Evolutionary conservation across 2,888 invertebrate species (phyloP), one percentile per base, ranked within the genome.

Genomic region (Cryptocephalus primarius): DNA sequence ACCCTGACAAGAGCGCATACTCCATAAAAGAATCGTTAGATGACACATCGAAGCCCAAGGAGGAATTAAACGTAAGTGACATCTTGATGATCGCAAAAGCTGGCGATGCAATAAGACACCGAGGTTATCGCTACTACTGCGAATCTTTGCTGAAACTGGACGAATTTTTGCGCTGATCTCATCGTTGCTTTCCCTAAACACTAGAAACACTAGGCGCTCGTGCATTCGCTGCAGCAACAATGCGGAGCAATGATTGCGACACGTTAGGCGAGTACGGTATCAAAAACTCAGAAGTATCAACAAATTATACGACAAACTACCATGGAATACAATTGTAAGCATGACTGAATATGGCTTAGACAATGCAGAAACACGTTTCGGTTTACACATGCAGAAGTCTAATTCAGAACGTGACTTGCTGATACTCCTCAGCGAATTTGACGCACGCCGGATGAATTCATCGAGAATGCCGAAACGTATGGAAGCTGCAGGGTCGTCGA

Each of bases 11-110:
- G 8, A 53, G 43, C 33, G 43, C 45, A 8, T 53, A 48, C 36
- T 9, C 44, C 14, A 57, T 51, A 14, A 46, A 51, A 40, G 51
- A 56, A 42, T 56, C 54, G 55, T 40, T 56, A 22, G 43, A 55
- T 9, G 48, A 42, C 10, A 50, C 50, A 22, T 50, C 52, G 1
- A 51, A 55, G 43, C 33, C 54, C 13, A 56, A 57, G 45, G 40
- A 43, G 9, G 57, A 57, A 48, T 33, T 52, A 3, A 33, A 51
- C 14, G 46, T 40, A 2, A 22, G 22, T 6, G 22, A 22, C 6
- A 22, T 22, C 6, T 22, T 22, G 6, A 22, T 22, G 3, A 22
- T 22, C 22, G 6, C 3, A 2, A 22, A 22, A 22, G 22, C 22
- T 22, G 22, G 22, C 22, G 6, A 22, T 22, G 22, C 22, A 22